Evolutionary conservation across 2,113 vertebrate genomes (phyloP).

Genomic region (Passerina amoena): DNA sequence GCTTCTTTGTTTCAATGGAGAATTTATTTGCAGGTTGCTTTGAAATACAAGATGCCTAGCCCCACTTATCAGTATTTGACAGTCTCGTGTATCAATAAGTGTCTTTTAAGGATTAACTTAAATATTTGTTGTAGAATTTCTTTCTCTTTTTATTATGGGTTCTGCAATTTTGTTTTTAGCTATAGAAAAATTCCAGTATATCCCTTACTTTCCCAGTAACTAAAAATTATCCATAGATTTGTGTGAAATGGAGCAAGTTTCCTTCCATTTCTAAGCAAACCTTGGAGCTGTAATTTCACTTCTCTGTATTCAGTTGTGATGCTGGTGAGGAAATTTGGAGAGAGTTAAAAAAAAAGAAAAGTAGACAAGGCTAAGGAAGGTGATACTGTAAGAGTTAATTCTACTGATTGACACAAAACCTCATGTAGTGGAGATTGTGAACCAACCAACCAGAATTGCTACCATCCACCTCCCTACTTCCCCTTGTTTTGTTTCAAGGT

Average conservation of each 20-base stretch:
- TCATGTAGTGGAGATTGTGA: not conserved
- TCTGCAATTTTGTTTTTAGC: not conserved
- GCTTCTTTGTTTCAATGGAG: not conserved
- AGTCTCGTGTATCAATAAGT: not conserved
- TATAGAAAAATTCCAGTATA: not conserved
- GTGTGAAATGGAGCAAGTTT: not conserved
- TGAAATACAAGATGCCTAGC: not conserved
- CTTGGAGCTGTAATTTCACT: not conserved
- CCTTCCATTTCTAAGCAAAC: not conserved
- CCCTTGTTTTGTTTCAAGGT: rapidly evolving
- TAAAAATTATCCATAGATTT: not conserved
- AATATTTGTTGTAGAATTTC: not conserved
- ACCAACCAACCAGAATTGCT: not conserved
- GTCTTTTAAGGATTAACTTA: not conserved
- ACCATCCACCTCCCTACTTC: not conserved
- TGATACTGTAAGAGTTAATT: not conserved
- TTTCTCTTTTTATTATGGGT: not conserved
- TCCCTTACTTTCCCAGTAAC: not conserved
- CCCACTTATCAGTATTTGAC: not conserved
- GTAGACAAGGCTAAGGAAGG: not conserved
- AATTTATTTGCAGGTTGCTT: not conserved
- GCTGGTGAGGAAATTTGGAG: not conserved
- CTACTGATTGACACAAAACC: not conserved
- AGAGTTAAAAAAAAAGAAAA: not conserved
- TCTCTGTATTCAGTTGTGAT: not conserved